phyloP scores from a whole-genome alignment of 2,113 vertebrate genomes.

The Empidonax alnorum region DNA sequence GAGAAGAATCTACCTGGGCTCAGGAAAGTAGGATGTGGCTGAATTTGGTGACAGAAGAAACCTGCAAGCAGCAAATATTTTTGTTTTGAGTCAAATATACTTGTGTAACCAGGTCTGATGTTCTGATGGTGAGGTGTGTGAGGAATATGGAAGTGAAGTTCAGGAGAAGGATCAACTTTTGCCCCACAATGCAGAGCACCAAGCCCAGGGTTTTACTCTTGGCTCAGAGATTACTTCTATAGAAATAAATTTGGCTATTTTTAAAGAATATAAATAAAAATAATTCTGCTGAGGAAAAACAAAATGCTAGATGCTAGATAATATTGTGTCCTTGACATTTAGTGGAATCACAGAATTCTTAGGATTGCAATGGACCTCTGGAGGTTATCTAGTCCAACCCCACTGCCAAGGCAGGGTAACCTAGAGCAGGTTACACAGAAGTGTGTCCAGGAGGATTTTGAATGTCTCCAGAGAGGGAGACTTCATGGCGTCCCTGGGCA shows the following conservation, averaged over 20 bases:
- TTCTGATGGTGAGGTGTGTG: not conserved
- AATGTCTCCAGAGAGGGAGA: not conserved
- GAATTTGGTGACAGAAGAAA: not conserved
- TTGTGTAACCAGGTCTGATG: not conserved
- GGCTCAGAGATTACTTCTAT: not conserved
- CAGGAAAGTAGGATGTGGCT: not conserved
- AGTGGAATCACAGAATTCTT: not conserved
- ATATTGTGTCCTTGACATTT: not conserved
- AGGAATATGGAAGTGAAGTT: not conserved
- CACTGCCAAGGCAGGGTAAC: fast-evolving
- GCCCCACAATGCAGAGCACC: not conserved
- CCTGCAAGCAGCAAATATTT: not conserved
- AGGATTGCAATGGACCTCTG: not conserved
- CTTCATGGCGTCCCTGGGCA: not conserved
- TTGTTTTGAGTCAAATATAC: not conserved
- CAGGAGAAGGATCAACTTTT: not conserved
- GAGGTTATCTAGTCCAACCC: not conserved
- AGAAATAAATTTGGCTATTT: not conserved
- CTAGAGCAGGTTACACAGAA: not conserved
- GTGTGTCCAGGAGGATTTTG: not conserved
- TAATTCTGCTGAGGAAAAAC: not conserved
- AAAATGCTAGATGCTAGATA: not conserved
- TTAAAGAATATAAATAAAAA: not conserved
- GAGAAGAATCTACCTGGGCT: not conserved
- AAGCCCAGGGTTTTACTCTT: not conserved